Evolutionary conservation across 2,888 invertebrate species (phyloP).

Genomic region (Cryptocheilus praepositus): DNA sequence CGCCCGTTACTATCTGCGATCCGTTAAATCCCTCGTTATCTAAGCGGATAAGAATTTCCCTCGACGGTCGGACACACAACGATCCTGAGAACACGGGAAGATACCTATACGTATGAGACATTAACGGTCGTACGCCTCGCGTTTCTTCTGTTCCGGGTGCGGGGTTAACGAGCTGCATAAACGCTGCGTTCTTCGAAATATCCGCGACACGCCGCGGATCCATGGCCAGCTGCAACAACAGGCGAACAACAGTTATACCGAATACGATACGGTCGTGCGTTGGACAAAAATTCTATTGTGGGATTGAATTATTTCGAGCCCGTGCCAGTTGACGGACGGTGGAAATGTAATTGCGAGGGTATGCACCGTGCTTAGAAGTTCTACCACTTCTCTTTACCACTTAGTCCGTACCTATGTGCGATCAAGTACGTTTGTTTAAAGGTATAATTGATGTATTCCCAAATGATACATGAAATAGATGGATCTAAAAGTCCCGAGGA

Average conservation of each 20-base stretch:
- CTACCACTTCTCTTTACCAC: no score
- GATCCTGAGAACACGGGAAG: slow-evolving; percentile 30
- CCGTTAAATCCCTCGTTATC: slow-evolving; percentile 44
- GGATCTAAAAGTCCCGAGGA: no score
- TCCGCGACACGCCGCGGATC: slow-evolving; percentile 25
- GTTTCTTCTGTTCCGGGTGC: slow-evolving; percentile 41
- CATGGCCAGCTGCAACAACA: slow-evolving; percentile 12
- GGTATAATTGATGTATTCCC: no score
- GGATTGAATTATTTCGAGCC: no score
- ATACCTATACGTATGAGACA: slow-evolving; percentile 24
- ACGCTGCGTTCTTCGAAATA: slow-evolving; percentile 43
- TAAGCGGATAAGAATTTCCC: slow-evolving; percentile 42
- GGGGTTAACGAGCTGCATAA: slow-evolving; percentile 56
- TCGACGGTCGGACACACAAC: slow-evolving; percentile 24
- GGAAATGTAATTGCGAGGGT: no score
- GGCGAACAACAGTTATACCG: slow-evolving; percentile 27
- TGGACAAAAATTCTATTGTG: no score
- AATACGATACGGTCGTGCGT: no score
- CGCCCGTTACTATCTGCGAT: slow-evolving; percentile 26
- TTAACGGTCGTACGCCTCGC: slow-evolving; percentile 17
- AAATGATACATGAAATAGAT: no score
- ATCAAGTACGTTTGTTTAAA: no score
- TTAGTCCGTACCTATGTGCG: no score
- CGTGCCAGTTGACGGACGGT: no score
- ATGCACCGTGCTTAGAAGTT: no score